Evolutionary conservation across 2,888 invertebrate genomes (phyloP).

Genomic region (Drosophila lutescens): DNA sequence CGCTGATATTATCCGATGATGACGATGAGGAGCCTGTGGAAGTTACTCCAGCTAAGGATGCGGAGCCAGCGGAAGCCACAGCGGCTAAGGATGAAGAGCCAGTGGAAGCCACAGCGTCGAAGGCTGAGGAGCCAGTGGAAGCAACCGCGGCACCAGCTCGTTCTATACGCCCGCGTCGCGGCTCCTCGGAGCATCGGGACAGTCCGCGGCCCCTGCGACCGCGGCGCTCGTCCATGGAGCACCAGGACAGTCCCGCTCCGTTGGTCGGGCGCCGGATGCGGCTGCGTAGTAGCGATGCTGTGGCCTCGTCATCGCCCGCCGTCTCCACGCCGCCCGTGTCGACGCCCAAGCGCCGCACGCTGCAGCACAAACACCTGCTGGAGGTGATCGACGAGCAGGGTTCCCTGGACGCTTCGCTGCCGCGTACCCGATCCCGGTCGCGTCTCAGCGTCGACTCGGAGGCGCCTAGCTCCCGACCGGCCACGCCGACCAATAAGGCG

Average conservation of each 20-base stretch:
- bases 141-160: not conserved
- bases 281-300: constrained; percentile 10
- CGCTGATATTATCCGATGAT: constrained; percentile 30
- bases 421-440: constrained; percentile 21
- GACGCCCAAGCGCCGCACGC: constrained; percentile 11
- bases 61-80: not conserved
- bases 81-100: not conserved
- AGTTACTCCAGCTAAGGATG: not conserved
- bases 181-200: not conserved
- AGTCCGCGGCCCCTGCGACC: constrained; percentile 16
- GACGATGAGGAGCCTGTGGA: not conserved
- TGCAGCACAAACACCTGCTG: not conserved
- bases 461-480: not conserved
- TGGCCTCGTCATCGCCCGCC: not conserved
- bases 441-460: constrained; percentile 19
- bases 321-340: constrained; percentile 1
- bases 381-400: constrained; percentile 33
- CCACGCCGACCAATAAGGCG: not conserved
- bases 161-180: not conserved
- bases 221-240: not conserved
- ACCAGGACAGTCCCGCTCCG: constrained; percentile 15
- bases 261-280: not conserved
- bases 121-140: not conserved
- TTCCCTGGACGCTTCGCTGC: not conserved
- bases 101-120: not conserved